phyloP scores from a whole-genome alignment of 2,797 vertebrate genomes.

The Sebastolobus altivelis region DNA sequence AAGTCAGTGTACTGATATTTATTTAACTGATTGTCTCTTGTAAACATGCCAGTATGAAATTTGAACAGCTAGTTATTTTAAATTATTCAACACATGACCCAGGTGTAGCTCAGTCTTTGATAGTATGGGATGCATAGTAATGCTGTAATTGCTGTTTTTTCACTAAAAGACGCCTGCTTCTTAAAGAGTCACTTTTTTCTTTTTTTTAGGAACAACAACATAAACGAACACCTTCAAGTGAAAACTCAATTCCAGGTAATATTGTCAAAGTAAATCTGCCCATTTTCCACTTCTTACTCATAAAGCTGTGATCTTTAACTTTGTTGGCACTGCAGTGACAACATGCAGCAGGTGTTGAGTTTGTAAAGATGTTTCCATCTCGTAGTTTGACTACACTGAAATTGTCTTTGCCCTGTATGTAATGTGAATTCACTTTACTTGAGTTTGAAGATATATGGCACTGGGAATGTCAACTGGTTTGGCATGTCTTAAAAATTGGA shows the following conservation, averaged over 20 bases:
- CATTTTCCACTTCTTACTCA: neutral
- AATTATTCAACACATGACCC: neutral
- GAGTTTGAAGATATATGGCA: neutral
- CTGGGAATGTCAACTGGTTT: neutral
- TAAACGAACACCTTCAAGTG: conserved; percentile 38
- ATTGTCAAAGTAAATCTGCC: neutral
- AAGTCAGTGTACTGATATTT: neutral
- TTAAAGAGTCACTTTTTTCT: neutral
- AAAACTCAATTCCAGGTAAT: conserved; percentile 66
- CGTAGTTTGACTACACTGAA: neutral
- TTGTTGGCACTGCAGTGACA: neutral
- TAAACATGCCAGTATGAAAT: neutral
- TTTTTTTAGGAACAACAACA: conserved; percentile 49
- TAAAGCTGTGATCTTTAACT: neutral
- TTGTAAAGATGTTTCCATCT: neutral
- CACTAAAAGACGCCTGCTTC: neutral
- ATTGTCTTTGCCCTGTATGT: neutral
- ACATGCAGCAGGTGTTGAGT: neutral
- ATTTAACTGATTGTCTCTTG: neutral
- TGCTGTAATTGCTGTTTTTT: neutral
- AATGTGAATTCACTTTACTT: neutral
- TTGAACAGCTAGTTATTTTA: neutral
- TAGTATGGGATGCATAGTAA: neutral
- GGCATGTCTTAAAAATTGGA: neutral
- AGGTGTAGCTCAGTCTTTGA: neutral